phyloP scores from a whole-genome alignment of 2,888 invertebrate species.

The Microplitis deprimator region DNA sequence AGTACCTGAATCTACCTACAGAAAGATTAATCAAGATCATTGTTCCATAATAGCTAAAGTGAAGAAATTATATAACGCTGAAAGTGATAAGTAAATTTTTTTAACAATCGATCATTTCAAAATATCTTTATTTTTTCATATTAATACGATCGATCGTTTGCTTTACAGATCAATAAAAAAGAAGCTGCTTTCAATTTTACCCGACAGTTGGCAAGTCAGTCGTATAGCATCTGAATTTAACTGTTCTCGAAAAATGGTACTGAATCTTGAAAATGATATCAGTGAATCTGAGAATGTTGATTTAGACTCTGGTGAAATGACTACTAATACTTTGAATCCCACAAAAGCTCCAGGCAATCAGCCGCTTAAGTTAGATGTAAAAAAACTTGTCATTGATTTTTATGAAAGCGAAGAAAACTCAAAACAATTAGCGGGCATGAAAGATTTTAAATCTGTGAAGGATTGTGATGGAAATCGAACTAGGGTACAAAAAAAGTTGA shows the following conservation, averaged over 20 bases:
- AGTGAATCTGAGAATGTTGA: neutral
- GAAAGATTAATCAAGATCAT: slow-evolving; percentile 11
- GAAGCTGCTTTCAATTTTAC: slow-evolving; percentile 5
- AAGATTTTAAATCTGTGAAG: too few relatives aligned
- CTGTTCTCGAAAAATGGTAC: neutral
- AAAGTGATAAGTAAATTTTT: slow-evolving; percentile 11
- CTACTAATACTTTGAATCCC: neutral
- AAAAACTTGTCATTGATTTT: slow-evolving; percentile 10
- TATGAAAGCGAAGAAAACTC: slow-evolving; percentile 16
- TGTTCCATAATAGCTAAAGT: neutral
- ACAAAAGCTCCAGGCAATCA: neutral
- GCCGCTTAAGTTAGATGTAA: neutral
- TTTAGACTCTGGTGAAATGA: neutral
- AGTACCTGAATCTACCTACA: slow-evolving; percentile 6
- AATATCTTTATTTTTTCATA: too few relatives aligned
- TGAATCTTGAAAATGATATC: neutral
- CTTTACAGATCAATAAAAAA: neutral
- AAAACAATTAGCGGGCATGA: too few relatives aligned
- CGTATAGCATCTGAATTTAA: slow-evolving; percentile 1
- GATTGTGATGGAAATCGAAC: too few relatives aligned
- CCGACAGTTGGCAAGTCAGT: neutral
- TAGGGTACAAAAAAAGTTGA: slow-evolving; percentile 28
- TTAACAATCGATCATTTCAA: neutral
- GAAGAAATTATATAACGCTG: slow-evolving; percentile 15
- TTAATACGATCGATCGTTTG: neutral